A percentile compares a stretch with the other conserved stretches of the same genome.
Evolutionary conservation across 2,797 vertebrate species (phyloP).

Genomic region (Hafferia zeledoni): DNA sequence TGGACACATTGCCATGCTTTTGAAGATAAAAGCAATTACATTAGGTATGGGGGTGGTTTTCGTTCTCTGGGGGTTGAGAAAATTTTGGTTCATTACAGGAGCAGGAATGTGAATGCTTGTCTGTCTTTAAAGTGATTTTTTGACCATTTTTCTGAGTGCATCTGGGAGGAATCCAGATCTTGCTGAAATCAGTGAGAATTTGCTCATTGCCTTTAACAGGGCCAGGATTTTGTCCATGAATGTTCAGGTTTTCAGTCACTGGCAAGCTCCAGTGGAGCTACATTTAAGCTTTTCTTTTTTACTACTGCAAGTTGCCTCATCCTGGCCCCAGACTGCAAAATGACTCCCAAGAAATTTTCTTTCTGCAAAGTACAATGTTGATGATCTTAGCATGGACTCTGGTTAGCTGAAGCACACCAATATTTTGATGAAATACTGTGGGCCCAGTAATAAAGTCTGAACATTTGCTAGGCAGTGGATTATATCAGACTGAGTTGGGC

Average conservation of each 20-base stretch:
- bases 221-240: constrained; percentile 30
- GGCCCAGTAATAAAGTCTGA: neutral
- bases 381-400: neutral
- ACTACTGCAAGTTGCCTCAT: constrained; percentile 16
- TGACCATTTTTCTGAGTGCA: neutral
- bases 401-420: neutral
- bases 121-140: neutral
- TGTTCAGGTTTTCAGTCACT: constrained; percentile 5
- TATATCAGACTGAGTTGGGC: neutral
- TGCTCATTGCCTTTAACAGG: neutral
- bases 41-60: neutral
- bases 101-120: neutral
- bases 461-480: neutral
- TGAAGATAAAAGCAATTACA: constrained; percentile 46
- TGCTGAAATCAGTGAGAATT: constrained; percentile 31
- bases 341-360: constrained; percentile 35
- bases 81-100: constrained; percentile 22
- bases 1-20: constrained; percentile 41
- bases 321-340: neutral
- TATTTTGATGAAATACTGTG: neutral
- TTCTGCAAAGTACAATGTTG: neutral
- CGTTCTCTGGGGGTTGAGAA: neutral
- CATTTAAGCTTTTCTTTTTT: constrained; percentile 7
- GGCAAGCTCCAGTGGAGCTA: neutral
- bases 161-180: constrained; percentile 7